These are phyloP conservation scores for Martes martes DNA, from an alignment of 2,113 vertebrate species.

Conservation along the genomic window DNA sequence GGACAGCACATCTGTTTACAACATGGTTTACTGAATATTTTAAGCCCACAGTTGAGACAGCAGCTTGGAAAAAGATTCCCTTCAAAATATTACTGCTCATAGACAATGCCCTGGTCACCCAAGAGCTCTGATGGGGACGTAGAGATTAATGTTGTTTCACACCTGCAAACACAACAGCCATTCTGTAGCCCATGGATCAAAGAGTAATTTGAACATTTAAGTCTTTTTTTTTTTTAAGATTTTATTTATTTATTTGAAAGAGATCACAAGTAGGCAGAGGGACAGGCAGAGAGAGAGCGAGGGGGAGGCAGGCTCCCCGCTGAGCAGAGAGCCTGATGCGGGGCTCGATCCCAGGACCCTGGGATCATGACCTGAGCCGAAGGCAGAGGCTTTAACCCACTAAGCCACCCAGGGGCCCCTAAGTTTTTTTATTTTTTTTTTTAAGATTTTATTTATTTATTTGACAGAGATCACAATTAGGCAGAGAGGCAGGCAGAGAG, in stretches of 20 bases:
- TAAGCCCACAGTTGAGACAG: neutral
- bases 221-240: neutral
- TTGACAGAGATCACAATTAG: too few species aligned
- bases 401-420: too few species aligned
- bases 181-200: neutral
- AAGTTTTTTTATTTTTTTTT: neutral
- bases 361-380: too few species aligned
- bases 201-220: neutral
- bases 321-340: too few species aligned
- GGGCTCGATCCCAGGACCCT: too few species aligned
- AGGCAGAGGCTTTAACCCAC: too few species aligned
- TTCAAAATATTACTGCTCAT: neutral
- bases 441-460: too few species aligned
- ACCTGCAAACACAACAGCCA: neutral
- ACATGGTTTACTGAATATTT: neutral
- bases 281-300: too few species aligned
- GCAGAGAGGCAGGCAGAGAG: too few species aligned
- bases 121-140: neutral
- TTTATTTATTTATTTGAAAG: too few species aligned
- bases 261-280: too few species aligned
- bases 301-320: too few species aligned
- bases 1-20: neutral
- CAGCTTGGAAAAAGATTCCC: neutral
- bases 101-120: neutral
- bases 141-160: neutral